Evolutionary conservation across 2,888 invertebrate species (phyloP), one percentile per base, ranked within the genome.

Genomic region (Cephonodes hylas): DNA sequence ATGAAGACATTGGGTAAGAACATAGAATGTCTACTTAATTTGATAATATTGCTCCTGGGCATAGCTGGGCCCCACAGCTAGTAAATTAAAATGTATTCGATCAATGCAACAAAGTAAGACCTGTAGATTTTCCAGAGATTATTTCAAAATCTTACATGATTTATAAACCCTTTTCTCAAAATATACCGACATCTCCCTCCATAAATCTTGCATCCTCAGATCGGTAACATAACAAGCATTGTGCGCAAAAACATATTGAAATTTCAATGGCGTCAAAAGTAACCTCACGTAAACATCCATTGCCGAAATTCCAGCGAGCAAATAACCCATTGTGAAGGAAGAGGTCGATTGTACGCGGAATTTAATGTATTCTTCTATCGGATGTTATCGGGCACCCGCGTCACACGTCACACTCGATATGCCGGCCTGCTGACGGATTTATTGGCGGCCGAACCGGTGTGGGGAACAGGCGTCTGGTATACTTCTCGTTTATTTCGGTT

Each of bases 341-440:
- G 45, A n/a, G n/a, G 53, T 23, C 46, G 27, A 53, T 31, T n/a
- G 18, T 53, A 10, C 22, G 31, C 18, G 3, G 18, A 15, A 53
- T 53, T 31, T 53, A 53, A 53, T 53, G 53, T 53, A 53, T 53
- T 53, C 53, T 53, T 53, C 53, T 53, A 53, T 18, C 53, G 53
- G 23, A 23, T 22, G 15, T 31, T 53, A 53, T 53, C 53, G 31
- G 61, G 22, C 38, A 53, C 53, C 62, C 53, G 58, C 45, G 58
- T 64, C 53, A 62, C 31, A 27, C 38, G 38, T 38, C 38, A 38
- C 38, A 38, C 38, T 38, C n/a, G 38, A 38, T 38, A 38, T 38
- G 38, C 45, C 38, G 59, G 57, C 56, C 59, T 53, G 48, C 58
- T 27, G 53, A 56, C 58, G 60, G 64, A 64, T 64, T 64, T 64